Conservation (phyloP, 1,140 invertebrate species). For the Drosophila murphyi region DNA sequence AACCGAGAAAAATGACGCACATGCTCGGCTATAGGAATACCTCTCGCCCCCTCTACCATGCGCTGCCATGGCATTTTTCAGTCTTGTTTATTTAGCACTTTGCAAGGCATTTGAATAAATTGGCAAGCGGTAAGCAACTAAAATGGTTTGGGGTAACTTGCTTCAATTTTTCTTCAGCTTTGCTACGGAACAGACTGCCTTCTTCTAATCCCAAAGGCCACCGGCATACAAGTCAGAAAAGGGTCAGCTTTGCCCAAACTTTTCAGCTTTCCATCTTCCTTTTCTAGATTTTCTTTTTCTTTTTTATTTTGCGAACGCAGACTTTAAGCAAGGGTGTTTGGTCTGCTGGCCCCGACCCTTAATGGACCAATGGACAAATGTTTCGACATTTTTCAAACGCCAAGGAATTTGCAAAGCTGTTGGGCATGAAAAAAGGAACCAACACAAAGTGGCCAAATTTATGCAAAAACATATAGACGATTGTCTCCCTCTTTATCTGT, state of each 20-base stretch:
- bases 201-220: conserved; percentile 67
- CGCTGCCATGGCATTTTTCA: conserved; percentile 48
- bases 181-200: conserved; percentile 12
- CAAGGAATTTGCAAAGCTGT: conserved; percentile 62
- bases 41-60: neutral
- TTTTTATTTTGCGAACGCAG: conserved; percentile 13
- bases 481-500: conserved; percentile 27
- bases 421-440: conserved; percentile 25
- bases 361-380: conserved; percentile 71
- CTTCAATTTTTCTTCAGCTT: conserved; percentile 70
- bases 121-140: conserved; percentile 59
- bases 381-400: conserved; percentile 72
- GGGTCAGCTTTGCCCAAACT: conserved; percentile 63
- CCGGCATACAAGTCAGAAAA: conserved; percentile 54
- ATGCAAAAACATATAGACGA: conserved; percentile 60
- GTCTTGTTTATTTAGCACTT: conserved; percentile 83
- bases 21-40: conserved; percentile 6
- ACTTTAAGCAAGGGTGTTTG: conserved; percentile 39
- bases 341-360: conserved; percentile 31
- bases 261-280: conserved; percentile 49
- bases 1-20: conserved; percentile 72
- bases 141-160: conserved; percentile 66
- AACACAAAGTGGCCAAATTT: conserved; percentile 76
- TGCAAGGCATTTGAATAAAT: conserved; percentile 82
- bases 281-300: conserved; percentile 18